phyloP scores from a whole-genome alignment of 1,140 invertebrate genomes.

The Cydia strobilella region DNA sequence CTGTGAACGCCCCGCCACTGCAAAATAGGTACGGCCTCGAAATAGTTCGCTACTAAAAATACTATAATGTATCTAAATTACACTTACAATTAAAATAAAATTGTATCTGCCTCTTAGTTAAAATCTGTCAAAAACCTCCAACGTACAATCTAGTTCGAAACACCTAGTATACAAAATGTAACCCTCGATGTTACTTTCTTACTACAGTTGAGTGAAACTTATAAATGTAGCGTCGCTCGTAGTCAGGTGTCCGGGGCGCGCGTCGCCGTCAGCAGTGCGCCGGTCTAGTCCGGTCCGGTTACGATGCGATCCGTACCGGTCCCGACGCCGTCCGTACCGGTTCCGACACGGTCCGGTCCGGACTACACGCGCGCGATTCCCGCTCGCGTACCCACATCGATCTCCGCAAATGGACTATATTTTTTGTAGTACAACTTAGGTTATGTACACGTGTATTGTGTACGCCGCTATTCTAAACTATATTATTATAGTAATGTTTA shows the following conservation, averaged over 20 bases:
- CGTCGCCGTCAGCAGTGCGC: conserved; percentile 8
- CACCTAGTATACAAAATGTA: not conserved
- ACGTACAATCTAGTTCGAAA: not conserved
- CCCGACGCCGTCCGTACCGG: not conserved
- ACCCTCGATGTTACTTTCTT: not conserved
- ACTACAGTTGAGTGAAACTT: not conserved
- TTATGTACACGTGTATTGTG: conserved; percentile 11
- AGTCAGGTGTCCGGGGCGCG: not conserved
- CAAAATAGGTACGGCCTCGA: not conserved
- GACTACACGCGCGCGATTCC: not conserved
- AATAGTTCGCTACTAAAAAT: not conserved
- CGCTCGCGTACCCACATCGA: conserved; percentile 17
- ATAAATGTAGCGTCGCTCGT: conserved; percentile 4
- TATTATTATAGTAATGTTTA: conserved; percentile 16
- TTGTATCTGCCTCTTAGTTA: not conserved
- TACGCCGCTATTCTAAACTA: conserved; percentile 13
- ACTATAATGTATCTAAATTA: no score
- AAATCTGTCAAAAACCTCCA: conserved; percentile 4
- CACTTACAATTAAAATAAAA: no score
- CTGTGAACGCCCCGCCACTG: not conserved
- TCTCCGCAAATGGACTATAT: conserved; percentile 12
- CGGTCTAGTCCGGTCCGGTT: not conserved
- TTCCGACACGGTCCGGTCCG: not conserved
- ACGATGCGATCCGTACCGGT: not conserved
- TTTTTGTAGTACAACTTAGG: conserved; percentile 32